phyloP scores from a whole-genome alignment of 1,140 invertebrate genomes.

The Saxidomus purpurata region DNA sequence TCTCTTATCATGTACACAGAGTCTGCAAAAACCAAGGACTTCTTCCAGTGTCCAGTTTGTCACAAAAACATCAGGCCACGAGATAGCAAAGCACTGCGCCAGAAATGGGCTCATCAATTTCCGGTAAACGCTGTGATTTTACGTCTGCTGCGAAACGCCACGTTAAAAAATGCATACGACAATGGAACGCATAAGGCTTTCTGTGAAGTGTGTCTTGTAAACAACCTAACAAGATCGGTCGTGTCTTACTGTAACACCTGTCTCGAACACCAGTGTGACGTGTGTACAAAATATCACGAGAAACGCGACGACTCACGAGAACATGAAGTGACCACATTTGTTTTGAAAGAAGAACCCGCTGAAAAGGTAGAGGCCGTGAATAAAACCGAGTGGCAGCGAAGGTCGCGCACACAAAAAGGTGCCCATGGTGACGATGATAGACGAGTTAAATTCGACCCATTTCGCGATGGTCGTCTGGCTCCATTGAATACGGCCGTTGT shows the following conservation, averaged over 20 bases:
- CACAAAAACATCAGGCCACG: slow-evolving; percentile 44
- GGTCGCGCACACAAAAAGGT: background rate
- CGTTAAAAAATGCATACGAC: slow-evolving; percentile 35
- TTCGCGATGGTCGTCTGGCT: background rate
- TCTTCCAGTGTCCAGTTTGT: slow-evolving; percentile 57
- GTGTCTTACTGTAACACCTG: slow-evolving; percentile 48
- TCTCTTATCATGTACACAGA: slow-evolving; percentile 40
- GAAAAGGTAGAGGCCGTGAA: slow-evolving; percentile 1
- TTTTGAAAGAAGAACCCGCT: background rate
- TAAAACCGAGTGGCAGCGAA: slow-evolving; percentile 12
- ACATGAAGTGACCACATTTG: slow-evolving; percentile 33
- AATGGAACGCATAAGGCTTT: slow-evolving; percentile 47
- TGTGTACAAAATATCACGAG: slow-evolving; percentile 50
- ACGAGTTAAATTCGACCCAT: background rate
- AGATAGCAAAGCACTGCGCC: slow-evolving; percentile 13
- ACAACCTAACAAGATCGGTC: slow-evolving; percentile 32
- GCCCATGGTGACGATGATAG: background rate
- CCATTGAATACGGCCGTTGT: background rate
- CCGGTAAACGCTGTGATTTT: slow-evolving; percentile 44
- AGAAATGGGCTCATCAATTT: slow-evolving; percentile 57
- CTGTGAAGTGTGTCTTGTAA: slow-evolving; percentile 57
- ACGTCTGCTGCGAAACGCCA: slow-evolving; percentile 47
- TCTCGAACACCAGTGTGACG: slow-evolving; percentile 52
- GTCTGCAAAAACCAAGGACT: slow-evolving; percentile 41
- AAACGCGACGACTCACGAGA: slow-evolving; percentile 39